Evolutionary conservation across 2,888 invertebrate species (phyloP).

Genomic region (Nemotelus nigrinus): DNA sequence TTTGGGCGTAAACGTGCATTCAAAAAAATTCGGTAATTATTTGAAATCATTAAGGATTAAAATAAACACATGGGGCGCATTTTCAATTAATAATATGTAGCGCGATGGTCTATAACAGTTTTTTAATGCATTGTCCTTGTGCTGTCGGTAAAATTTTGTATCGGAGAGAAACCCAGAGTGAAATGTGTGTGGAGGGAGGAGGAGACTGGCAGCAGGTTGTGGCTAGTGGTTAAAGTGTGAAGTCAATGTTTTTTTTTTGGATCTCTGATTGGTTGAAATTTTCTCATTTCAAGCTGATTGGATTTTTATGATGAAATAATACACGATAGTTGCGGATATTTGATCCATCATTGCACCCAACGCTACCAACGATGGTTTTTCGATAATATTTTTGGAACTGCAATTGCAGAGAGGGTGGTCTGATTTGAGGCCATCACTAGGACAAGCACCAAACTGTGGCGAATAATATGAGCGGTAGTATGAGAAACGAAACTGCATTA

Average conservation of each 20-base stretch:
- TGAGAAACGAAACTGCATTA: constrained; percentile 14
- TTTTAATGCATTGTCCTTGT: constrained; percentile 20
- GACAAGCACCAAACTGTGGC: too few species aligned
- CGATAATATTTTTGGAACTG: constrained; percentile 1
- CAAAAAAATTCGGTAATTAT: constrained; percentile 18
- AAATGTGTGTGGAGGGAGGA: background rate
- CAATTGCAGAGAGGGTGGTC: background rate
- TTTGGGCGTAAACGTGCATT: background rate
- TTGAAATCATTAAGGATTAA: constrained; percentile 44
- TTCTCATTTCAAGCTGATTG: constrained; percentile 26
- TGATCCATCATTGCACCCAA: constrained; percentile 4
- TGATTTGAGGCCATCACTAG: too few species aligned
- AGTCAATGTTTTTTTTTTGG: background rate
- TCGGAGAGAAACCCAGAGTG: background rate
- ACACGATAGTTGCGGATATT: constrained; percentile 17
- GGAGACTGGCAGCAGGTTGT: background rate
- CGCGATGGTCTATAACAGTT: constrained; percentile 13
- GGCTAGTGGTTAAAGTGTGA: background rate
- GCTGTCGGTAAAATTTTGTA: background rate
- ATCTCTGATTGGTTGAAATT: constrained; percentile 34
- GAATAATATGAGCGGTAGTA: too few species aligned
- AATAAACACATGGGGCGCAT: constrained; percentile 37
- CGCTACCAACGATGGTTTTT: background rate
- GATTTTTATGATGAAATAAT: constrained; percentile 17
- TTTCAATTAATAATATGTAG: constrained; percentile 37